Evolutionary conservation across 2,888 invertebrate species (phyloP), one percentile per base, ranked within the genome.

Genomic region (Morpho achilles): DNA sequence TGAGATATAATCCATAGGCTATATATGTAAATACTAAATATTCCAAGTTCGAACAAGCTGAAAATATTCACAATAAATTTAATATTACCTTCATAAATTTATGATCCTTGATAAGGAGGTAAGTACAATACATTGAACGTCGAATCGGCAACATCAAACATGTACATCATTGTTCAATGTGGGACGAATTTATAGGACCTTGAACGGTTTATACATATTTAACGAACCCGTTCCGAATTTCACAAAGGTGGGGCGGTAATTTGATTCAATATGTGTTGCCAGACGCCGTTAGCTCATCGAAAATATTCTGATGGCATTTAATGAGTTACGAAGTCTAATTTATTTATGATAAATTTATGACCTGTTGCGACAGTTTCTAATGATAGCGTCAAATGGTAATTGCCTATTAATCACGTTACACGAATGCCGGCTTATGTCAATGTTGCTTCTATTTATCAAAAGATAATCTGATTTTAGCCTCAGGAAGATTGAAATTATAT

Each of bases 131-230:
- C 8, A 9, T 50, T 10, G 42, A 10, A 42, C 42, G 16, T 16
- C 43, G 5, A 7, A 54, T 41, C 54, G 60, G 63, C 58, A 56
- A 53, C 60, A 60, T 62, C 62, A 63, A 60, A 64, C 50, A 58
- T 53, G 50, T 54, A 43, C 60, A 58, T 60, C 53, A 56, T 56
- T 22, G 22, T 46, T 42, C 23, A 50, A 50, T 55, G 55, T 66
- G 60, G 62, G 63, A 62, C 65, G 56, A 62, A 63, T 61, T 73
- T 77, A 74, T 72, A 68, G 77, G 70, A 79, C 84, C 84, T 84
- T 84, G 82, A 74, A 80, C 71, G 68, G 68, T 64, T 58, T 70
- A 81, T 84, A 79, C 79, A 85, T 84, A 84, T 84, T 84, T 75
- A 81, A 78, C 76, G 53, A 74, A 73, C 75, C 68, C 69, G 75